A percentile compares a stretch with the other conserved stretches of the same genome.
phyloP scores from a whole-genome alignment of 2,888 invertebrate species.

The Pseudoips prasinana region DNA sequence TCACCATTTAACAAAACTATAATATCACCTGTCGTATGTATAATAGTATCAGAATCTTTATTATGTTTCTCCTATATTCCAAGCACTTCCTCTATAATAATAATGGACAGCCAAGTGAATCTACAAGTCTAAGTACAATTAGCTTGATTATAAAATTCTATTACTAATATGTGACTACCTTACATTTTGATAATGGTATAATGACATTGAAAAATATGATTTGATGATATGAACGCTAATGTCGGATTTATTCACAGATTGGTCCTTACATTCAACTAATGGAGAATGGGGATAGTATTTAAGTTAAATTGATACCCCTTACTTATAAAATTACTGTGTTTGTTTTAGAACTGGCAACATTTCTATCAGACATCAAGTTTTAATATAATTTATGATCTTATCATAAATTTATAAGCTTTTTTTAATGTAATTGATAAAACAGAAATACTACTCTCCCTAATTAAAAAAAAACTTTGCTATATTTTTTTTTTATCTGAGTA shows the following conservation, averaged over 20 bases:
- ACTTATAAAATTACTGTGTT: constrained; percentile 7
- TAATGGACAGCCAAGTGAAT: constrained; percentile 19
- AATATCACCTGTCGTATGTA: no score
- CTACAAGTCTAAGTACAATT: constrained; percentile 28
- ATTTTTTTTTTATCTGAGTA: no score
- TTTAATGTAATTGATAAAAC: no score
- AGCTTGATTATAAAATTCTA: constrained; percentile 47
- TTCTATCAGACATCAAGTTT: no score
- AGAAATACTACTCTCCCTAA: no score
- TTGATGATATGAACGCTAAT: constrained; percentile 62
- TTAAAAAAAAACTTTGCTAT: no score
- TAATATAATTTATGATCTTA: no score
- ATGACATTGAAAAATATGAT: constrained; percentile 38
- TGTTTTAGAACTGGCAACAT: no score
- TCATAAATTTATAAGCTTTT: no score
- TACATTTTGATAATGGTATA: constrained; percentile 29
- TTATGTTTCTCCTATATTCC: constrained; percentile 13
- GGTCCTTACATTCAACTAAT: constrained; percentile 65
- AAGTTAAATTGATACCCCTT: constrained; percentile 20
- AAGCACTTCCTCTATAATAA: constrained; percentile 8
- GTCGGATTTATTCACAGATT: constrained; percentile 56
- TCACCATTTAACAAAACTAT: no score
- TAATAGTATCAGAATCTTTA: no score
- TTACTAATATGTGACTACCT: constrained; percentile 37
- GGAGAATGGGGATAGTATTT: constrained; percentile 29